Evolutionary conservation across 2,113 vertebrate genomes (phyloP).

Genomic region (Phyllostomus hastatus): DNA sequence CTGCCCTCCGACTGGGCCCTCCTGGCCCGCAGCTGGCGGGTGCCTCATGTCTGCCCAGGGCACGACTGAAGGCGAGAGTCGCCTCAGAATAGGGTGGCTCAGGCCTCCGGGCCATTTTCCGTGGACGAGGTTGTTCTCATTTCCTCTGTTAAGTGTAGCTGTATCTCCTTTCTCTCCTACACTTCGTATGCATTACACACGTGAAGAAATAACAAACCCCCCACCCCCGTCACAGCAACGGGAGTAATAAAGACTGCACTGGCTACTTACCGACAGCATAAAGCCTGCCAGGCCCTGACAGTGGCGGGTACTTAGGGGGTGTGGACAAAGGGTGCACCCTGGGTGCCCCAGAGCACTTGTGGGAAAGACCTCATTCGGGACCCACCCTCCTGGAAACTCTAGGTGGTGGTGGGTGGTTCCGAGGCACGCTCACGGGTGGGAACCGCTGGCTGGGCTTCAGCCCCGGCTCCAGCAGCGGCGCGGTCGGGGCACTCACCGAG

Average conservation of each 20-base stretch:
- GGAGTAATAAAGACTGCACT: neutral
- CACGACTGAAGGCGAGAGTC: neutral
- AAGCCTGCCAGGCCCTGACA: neutral
- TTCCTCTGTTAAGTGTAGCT: neutral
- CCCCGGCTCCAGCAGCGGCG: accelerated
- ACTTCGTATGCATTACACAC: neutral
- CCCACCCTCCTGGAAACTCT: neutral
- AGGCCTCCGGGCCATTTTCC: neutral
- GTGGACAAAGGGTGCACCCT: too few species aligned
- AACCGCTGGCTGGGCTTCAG: accelerated
- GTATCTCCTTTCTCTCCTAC: neutral
- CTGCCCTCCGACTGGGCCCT: neutral
- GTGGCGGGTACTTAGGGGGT: neutral
- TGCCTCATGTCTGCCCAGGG: neutral
- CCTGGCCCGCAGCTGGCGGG: neutral
- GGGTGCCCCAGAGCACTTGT: neutral
- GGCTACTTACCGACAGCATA: neutral
- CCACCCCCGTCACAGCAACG: neutral
- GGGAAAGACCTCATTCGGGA: neutral
- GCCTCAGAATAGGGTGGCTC: neutral
- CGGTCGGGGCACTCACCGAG: slow-evolving; percentile 44
- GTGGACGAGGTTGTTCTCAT: too few species aligned
- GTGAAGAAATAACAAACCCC: neutral
- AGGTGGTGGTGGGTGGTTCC: neutral
- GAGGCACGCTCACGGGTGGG: neutral